phyloP scores from a whole-genome alignment of 2,113 vertebrate species.

The Malurus alboscapulatus region DNA sequence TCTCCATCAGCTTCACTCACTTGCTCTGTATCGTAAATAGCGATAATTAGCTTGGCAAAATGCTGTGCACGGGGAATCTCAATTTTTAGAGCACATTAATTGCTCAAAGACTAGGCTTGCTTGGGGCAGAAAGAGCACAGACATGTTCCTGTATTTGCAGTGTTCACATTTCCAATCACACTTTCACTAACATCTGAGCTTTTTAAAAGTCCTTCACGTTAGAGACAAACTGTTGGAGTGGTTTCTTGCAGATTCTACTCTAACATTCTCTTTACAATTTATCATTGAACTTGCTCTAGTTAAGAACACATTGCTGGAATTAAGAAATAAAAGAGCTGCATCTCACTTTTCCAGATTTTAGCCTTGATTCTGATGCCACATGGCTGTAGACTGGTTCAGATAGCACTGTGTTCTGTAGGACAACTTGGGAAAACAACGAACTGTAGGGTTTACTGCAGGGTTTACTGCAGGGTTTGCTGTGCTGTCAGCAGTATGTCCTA shows the following conservation, averaged over 20 bases:
- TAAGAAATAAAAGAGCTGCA: neutral
- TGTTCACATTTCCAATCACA: neutral
- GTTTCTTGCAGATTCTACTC: neutral
- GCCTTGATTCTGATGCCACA: neutral
- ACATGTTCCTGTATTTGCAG: neutral
- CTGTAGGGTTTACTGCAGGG: neutral
- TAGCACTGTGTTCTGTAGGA: neutral
- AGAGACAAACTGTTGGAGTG: neutral
- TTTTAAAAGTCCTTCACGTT: neutral
- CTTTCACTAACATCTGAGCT: neutral
- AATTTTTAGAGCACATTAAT: constrained; percentile 56
- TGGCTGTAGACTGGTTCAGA: neutral
- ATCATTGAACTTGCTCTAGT: neutral
- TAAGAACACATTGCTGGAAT: neutral
- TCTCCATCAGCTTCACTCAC: constrained; percentile 42
- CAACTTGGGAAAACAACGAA: neutral
- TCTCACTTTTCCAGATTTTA: neutral
- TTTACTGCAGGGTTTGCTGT: neutral
- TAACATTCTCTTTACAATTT: neutral
- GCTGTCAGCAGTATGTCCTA: neutral
- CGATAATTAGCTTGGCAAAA: constrained; percentile 58
- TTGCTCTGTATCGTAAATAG: constrained; percentile 45
- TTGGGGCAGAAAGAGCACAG: neutral
- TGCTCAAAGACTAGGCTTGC: constrained; percentile 13
- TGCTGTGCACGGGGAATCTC: constrained; percentile 24